Evolutionary conservation across 2,113 vertebrate genomes (phyloP).

Genomic region (Menura novaehollandiae): DNA sequence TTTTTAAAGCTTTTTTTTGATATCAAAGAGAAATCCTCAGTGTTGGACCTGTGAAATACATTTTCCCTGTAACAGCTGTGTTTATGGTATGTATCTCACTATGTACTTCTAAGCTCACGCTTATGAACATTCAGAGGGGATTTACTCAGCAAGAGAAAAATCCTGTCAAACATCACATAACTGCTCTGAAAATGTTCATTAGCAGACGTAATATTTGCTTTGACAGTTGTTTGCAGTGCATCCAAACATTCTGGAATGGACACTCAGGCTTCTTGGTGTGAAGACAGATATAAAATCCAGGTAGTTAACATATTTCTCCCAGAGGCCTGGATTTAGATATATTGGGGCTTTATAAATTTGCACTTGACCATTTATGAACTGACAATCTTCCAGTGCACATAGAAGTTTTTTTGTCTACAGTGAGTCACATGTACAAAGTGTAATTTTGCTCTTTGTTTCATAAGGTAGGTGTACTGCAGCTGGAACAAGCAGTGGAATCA

Average conservation of each 20-base stretch:
- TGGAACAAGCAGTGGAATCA: not conserved
- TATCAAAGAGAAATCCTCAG: slow-evolving; percentile 54
- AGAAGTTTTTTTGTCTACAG: not conserved
- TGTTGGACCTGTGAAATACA: slow-evolving; percentile 44
- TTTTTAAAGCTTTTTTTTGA: not conserved
- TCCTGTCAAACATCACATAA: slow-evolving; percentile 56
- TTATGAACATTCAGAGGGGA: slow-evolving; percentile 58
- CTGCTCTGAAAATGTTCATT: slow-evolving; percentile 65
- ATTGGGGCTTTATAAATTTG: not conserved
- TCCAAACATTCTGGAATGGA: slow-evolving; percentile 51
- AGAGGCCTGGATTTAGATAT: slow-evolving; percentile 1
- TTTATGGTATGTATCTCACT: slow-evolving; percentile 66
- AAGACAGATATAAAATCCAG: slow-evolving; percentile 31
- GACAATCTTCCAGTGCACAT: not conserved
- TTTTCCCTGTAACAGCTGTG: slow-evolving; percentile 55
- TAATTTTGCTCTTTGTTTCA: not conserved
- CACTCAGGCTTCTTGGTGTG: slow-evolving; percentile 36
- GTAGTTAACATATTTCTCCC: slow-evolving; percentile 32
- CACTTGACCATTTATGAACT: not conserved
- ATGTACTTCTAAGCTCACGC: slow-evolving; percentile 51
- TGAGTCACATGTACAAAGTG: not conserved
- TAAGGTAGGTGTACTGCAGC: not conserved
- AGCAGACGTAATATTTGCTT: slow-evolving; percentile 49
- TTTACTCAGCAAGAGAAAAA: slow-evolving; percentile 65
- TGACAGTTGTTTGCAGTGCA: slow-evolving; percentile 51